phyloP scores from a whole-genome alignment of 1,140 invertebrate genomes.

The Micrasema minimum region DNA sequence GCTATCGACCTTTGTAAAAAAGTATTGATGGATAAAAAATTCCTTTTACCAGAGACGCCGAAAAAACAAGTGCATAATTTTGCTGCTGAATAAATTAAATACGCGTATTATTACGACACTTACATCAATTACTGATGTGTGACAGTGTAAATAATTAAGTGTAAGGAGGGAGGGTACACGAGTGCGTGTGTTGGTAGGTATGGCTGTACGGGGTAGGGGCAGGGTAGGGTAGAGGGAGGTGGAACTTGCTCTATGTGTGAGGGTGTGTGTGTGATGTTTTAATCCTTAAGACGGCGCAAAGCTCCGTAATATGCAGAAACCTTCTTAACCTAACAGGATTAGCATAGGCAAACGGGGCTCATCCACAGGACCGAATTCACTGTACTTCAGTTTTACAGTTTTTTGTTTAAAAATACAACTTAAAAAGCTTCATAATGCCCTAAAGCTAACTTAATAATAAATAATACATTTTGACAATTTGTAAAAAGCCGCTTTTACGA shows the following conservation, averaged over 20 bases:
- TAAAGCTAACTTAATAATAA: background rate
- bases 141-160: no score
- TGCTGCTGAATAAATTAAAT: no score
- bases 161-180: background rate
- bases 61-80: no score
- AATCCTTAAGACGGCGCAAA: conserved; percentile 73
- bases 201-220: background rate
- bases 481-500: background rate
- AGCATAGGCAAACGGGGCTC: conserved; percentile 68
- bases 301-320: conserved; percentile 74
- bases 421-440: background rate
- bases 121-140: no score
- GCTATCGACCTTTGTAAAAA: no score
- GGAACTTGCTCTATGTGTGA: conserved; percentile 51
- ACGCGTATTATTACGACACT: no score
- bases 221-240: background rate
- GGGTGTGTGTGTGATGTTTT: conserved; percentile 61
- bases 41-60: no score
- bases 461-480: background rate
- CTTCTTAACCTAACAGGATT: conserved; percentile 77
- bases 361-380: conserved; percentile 11
- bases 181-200: conserved; percentile 5
- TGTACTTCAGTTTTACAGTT: background rate
- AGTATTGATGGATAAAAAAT: no score
- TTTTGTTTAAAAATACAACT: background rate